Evolutionary conservation across 2,113 vertebrate genomes (phyloP).

Genomic region (Neolamprologus longior): DNA sequence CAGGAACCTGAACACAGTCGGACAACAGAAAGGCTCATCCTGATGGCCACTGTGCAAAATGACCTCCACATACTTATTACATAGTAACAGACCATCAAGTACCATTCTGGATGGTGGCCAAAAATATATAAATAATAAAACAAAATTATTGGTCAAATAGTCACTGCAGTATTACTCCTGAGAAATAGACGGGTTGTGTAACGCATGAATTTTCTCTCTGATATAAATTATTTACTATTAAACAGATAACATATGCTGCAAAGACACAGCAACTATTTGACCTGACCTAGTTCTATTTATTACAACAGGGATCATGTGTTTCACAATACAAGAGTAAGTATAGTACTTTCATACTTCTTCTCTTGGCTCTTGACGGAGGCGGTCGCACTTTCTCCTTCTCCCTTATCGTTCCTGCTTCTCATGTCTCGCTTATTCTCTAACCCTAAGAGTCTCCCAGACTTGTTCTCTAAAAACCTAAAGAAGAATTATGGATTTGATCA

Average conservation of each 20-base stretch:
- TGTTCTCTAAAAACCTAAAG: neutral
- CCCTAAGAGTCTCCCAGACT: neutral
- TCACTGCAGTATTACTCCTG: neutral
- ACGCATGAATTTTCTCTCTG: neutral
- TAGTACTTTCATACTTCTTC: neutral
- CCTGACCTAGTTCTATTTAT: neutral
- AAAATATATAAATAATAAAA: neutral
- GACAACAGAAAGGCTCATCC: neutral
- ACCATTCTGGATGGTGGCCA: neutral
- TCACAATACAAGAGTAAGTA: neutral
- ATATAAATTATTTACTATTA: neutral
- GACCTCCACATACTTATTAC: neutral
- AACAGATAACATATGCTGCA: neutral
- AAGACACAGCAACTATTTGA: neutral
- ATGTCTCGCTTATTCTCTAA: neutral
- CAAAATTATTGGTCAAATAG: neutral
- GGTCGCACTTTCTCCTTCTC: neutral
- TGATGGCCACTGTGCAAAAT: neutral
- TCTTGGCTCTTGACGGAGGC: neutral
- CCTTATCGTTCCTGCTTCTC: neutral
- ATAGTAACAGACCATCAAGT: neutral
- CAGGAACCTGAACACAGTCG: neutral
- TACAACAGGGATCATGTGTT: neutral
- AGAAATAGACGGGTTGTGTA: neutral
- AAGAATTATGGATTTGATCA: neutral